Conservation (phyloP, 2,797 vertebrate genomes). For the Numenius phaeopus region DNA sequence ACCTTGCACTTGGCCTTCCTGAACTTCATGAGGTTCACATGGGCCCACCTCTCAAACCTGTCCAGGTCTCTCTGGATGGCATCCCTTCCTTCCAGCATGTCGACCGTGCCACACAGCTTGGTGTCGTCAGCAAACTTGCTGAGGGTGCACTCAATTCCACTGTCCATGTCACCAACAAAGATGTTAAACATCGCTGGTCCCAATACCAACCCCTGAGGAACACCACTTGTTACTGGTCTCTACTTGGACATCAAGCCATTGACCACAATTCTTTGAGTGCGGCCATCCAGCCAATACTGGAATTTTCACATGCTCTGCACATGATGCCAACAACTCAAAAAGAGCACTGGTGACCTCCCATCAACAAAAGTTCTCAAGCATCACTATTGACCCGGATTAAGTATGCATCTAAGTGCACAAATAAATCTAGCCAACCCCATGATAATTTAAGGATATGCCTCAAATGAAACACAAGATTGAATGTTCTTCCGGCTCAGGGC, state of each 20-base stretch:
- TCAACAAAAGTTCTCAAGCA: neutral
- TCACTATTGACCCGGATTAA: neutral
- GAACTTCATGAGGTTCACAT: neutral
- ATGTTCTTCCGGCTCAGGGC: neutral
- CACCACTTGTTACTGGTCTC: neutral
- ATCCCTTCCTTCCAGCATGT: neutral
- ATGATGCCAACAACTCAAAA: neutral
- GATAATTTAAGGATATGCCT: neutral
- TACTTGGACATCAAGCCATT: neutral
- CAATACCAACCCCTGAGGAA: neutral
- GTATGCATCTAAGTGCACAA: neutral
- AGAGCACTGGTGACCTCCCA: neutral
- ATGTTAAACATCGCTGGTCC: neutral
- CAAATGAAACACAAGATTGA: conserved; percentile 4
- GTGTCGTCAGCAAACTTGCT: neutral
- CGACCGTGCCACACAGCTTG: neutral
- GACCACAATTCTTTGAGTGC: neutral
- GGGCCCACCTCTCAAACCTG: neutral
- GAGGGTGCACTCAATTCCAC: neutral
- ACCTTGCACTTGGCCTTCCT: neutral
- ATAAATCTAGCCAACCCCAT: neutral
- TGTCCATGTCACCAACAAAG: neutral
- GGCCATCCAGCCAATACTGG: neutral
- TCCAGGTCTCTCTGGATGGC: neutral
- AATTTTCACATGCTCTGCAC: neutral